Base-by-base conservation (phyloP, 2,888 invertebrate species). In the Rhagonycha lutea region DNA sequence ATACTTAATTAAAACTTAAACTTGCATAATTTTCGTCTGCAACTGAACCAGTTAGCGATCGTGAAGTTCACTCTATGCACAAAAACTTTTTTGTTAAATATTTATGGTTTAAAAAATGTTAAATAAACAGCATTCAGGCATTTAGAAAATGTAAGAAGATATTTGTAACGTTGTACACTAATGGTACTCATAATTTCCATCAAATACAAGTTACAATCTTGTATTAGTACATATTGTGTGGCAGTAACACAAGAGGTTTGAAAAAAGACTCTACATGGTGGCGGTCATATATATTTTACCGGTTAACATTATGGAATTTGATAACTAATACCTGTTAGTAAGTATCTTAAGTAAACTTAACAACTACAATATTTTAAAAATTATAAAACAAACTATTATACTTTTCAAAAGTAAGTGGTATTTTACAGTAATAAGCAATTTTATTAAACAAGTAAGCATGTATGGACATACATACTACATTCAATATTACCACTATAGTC, bases 81-180 rank as follows among this genome's bases (percentile, higher is more conserved):
- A 47, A 47, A n/a, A 47, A 47, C 7, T 47, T 47, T 47, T n/a
- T 47, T 47, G n/a, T 47, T 47, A 47, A 47, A 47, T 47, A 79
- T 82, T 82, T 83, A 81, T 82, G 79, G 68, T 67, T 78, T 77
- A 78, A 73, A 78, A 79, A 79, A 79, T 75, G 70, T 79, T 79
- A 73, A 75, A 47, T 32, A 47, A 60, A 47, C 9, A 47, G 9
- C 60, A 23, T 69, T 72, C 29, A 68, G 28, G 61, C 61, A 29
- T 68, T 28, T 18, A 70, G 70, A 72, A 67, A 61, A 73, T 84
- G 85, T 84, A 85, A 85, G 80, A 79, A 84, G 85, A 86, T 86
- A 85, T 85, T 84, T 79, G 82, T 82, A 85, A 86, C 86, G 85
- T 83, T 83, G 86, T 80, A 81, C 78, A 79, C 83, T 86, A 86